Evolutionary conservation across 2,113 vertebrate species (phyloP).

Genomic region (Platysteira castanea): DNA sequence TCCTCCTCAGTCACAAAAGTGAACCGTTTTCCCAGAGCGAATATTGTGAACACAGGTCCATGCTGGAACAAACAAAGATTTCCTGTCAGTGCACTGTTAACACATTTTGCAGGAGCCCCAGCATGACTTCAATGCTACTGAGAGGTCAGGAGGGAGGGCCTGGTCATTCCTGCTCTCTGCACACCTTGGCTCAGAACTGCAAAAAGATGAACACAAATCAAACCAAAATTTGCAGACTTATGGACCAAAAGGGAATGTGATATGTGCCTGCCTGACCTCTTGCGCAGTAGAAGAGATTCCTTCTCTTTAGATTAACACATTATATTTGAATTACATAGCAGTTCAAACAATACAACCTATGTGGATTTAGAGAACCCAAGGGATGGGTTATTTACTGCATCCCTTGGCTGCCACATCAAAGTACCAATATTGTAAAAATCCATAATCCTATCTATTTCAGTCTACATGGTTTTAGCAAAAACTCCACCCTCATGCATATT

Average conservation of each 20-base stretch:
- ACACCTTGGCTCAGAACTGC: background rate
- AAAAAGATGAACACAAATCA: background rate
- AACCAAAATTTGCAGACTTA: background rate
- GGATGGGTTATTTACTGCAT: background rate
- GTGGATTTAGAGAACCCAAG: background rate
- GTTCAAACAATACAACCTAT: background rate
- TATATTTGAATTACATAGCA: background rate
- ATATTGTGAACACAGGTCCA: constrained; percentile 81
- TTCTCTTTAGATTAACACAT: background rate
- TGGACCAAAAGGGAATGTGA: background rate
- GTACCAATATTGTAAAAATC: background rate
- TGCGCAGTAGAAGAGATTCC: background rate
- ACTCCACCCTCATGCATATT: background rate
- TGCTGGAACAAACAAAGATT: constrained; percentile 67
- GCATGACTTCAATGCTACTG: rapidly evolving
- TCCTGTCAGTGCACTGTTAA: background rate
- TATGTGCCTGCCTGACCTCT: background rate
- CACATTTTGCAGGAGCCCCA: background rate
- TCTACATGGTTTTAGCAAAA: background rate
- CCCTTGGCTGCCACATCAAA: background rate
- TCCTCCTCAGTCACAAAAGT: constrained; percentile 83
- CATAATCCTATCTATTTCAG: background rate
- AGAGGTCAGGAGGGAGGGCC: background rate
- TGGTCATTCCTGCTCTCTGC: background rate
- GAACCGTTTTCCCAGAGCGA: constrained; percentile 75